Evolutionary conservation across 2,888 invertebrate species (phyloP), one percentile per base, ranked within the genome.

Genomic region (Nezara viridula): DNA sequence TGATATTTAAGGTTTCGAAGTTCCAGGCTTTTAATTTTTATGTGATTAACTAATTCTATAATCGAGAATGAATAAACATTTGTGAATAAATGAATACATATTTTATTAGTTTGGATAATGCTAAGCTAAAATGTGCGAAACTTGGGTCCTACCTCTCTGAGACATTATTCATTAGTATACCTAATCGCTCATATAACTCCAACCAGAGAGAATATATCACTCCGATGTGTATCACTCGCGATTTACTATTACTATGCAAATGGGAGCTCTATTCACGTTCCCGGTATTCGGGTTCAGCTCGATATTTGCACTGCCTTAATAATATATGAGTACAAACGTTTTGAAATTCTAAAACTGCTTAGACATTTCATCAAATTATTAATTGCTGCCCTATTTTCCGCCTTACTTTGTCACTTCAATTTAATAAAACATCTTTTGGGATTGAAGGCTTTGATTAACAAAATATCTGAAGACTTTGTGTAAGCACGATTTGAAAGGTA

Each of bases 111-210:
- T 19, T 19, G 21, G 19, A 37, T 16, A 37, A 37, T 37, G 66
- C 37, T 37, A 1, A 73, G 66, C 66, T 73, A 73, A 37, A 16
- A 73, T 73, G 66, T 37, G 66, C 14, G 32, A 27, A 73, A 73
- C 24, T 47, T 40, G 44, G 81, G 40, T 7, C 12, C 24, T 81
- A 44, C 24, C 81, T 81, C 44, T n/a, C 44, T n/a, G 24, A 47
- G 81, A 81, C 81, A 81, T 81, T 81, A 81, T 81, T 81, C 81
- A 81, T 44, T 47, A 44, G 5, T 44, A 44, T 44, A n/a, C 81
- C 81, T 81, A 81, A 81, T 81, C 81, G 81, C 81, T 81, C 81
- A 81, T 81, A 81, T 81, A 81, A 81, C 81, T 81, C 81, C n/a
- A 81, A 21, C n/a, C 47, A 81, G 81, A 81, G 81, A 44, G 44